These are phyloP conservation scores for Aegotheles bennettii DNA, from an alignment of 2,113 vertebrate genomes.

Conservation along the genomic window DNA sequence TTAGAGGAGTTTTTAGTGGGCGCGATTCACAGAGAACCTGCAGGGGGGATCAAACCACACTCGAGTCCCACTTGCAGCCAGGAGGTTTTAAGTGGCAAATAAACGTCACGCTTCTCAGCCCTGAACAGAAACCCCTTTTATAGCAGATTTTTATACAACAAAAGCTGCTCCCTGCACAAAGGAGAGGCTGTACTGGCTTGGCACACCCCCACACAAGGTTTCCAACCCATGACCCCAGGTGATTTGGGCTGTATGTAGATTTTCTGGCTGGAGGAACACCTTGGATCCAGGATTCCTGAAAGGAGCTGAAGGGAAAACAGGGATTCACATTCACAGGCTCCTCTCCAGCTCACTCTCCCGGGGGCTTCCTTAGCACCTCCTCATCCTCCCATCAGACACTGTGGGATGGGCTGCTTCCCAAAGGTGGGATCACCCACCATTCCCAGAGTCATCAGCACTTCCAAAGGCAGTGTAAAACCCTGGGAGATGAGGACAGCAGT, in stretches of 20 bases:
- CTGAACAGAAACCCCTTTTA: background rate
- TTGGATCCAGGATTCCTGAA: background rate
- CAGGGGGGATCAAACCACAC: background rate
- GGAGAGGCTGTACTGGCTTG: background rate
- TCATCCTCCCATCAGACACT: background rate
- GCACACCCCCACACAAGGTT: background rate
- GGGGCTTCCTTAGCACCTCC: background rate
- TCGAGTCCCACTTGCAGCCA: background rate
- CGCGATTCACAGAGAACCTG: fast-evolving
- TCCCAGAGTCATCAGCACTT: background rate
- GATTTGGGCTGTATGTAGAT: background rate
- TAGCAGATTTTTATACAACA: background rate
- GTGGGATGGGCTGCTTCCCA: background rate
- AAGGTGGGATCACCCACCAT: background rate
- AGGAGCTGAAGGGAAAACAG: background rate
- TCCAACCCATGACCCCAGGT: background rate
- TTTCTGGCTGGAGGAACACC: background rate
- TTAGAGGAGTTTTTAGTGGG: background rate
- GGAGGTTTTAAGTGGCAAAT: background rate
- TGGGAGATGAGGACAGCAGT: background rate
- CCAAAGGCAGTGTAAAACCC: background rate
- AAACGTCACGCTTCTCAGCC: background rate
- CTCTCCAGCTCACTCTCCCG: background rate
- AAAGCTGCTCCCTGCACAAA: background rate
- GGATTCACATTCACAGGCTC: background rate